Evolutionary conservation across 2,797 vertebrate genomes (phyloP), one percentile per base, ranked within the genome.

Genomic region (Sternarchorhynchus goeldii): DNA sequence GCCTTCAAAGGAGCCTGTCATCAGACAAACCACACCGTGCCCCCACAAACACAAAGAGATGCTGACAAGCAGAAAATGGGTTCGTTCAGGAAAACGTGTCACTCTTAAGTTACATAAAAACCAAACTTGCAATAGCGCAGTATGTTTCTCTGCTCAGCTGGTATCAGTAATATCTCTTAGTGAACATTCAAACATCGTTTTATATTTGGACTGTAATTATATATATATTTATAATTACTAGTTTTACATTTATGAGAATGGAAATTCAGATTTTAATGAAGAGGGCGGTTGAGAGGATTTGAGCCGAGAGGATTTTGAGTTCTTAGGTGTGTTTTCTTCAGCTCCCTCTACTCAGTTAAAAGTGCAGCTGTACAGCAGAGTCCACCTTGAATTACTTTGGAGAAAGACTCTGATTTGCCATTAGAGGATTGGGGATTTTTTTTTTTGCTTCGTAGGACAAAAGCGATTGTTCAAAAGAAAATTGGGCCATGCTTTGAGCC

Each of bases 1-100:
- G 8, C 60, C 73, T 70, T 81, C 73, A 83, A 77, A 85, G 64
- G 57, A 69, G 50, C 59, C 69, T 85, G 83, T 79, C 59, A 77
- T 85, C 73, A 76, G 68, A 58, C 55, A 17, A 64, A 32, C 73
- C 12, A n/a, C 62, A 45, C 50, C 29, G 20, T 50, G 45, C 45
- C 81, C 78, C 78, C 81, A 29, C 81, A 62, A 21, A 6, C 74
- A 67, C 62, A 36, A 16, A 71, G 72, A 71, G 72, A 31, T 60
- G 65, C 74, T 69, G 70, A 60, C 58, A 21, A 21, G 29, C n/a
- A 66, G 62, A 32, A 76, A 76, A 77, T 64, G n/a, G 31, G 63
- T 55, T 21, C 59, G 3, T 36, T 60, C 29, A 20, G 1, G 55
- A 39, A 34, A 75, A n/a, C 55, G 12, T 32, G 25, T 5, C 39